phyloP scores from a whole-genome alignment of 2,888 invertebrate species.

The Pristionchus exspectatus region DNA sequence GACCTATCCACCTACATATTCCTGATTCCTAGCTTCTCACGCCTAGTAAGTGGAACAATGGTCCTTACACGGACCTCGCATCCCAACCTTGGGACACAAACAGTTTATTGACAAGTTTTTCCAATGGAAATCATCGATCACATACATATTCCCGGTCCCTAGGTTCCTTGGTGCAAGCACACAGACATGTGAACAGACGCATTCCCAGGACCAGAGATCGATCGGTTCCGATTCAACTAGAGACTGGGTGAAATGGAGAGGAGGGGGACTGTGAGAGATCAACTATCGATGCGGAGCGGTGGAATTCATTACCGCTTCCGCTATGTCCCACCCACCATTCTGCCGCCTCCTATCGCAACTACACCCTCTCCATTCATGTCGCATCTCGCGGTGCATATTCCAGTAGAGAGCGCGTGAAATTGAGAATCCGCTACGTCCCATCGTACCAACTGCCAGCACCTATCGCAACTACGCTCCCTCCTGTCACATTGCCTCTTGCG shows the following conservation, averaged over 20 bases:
- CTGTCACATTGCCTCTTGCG: not conserved
- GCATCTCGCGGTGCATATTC: too few relatives aligned
- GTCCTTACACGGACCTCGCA: too few relatives aligned
- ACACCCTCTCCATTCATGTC: not conserved
- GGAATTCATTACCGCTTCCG: not conserved
- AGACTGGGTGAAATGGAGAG: too few relatives aligned
- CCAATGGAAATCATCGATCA: not conserved
- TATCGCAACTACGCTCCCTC: not conserved
- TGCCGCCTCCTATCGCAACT: not conserved
- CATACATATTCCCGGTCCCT: not conserved
- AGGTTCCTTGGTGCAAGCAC: not conserved
- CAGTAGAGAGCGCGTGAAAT: too few relatives aligned
- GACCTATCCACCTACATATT: too few relatives aligned
- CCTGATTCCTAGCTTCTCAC: too few relatives aligned
- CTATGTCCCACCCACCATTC: not conserved
- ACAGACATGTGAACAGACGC: not conserved
- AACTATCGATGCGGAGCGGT: too few relatives aligned
- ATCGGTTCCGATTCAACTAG: too few relatives aligned
- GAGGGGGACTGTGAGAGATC: too few relatives aligned
- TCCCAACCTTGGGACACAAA: too few relatives aligned
- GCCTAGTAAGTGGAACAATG: too few relatives aligned
- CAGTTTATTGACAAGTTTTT: too few relatives aligned
- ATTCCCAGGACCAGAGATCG: not conserved
- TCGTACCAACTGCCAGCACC: not conserved
- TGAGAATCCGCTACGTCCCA: not conserved